A percentile compares a stretch with the other conserved stretches of the same genome.
phyloP scores from a whole-genome alignment of 2,113 vertebrate species.

The Protobothrops flavoviridis region DNA sequence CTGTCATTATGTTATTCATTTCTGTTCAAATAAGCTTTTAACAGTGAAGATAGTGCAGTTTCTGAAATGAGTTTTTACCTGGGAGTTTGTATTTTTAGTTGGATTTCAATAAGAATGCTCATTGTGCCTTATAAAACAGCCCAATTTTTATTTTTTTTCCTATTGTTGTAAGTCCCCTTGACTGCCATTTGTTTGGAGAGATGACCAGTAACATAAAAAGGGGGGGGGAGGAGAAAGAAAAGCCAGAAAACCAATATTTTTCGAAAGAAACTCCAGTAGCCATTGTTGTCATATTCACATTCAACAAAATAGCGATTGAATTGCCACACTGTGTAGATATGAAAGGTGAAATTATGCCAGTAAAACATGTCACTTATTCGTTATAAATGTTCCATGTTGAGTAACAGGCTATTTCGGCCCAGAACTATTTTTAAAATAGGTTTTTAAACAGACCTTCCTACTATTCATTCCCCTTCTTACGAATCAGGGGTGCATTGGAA shows the following conservation, averaged over 20 bases:
- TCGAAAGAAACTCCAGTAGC: background rate
- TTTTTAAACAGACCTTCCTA: background rate
- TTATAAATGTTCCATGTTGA: background rate
- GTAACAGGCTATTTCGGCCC: background rate
- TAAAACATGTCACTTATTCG: background rate
- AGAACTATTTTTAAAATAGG: background rate
- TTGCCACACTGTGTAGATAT: background rate
- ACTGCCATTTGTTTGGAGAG: background rate
- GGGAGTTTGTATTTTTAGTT: background rate
- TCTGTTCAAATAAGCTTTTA: background rate
- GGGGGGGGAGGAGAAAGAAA: rapidly evolving
- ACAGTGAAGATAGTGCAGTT: background rate
- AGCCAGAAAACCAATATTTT: background rate
- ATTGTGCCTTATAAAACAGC: background rate
- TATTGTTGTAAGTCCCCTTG: background rate
- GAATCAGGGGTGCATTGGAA: background rate
- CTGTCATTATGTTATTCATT: background rate
- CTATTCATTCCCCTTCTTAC: background rate
- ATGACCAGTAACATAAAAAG: background rate
- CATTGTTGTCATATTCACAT: background rate
- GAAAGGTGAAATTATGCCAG: background rate
- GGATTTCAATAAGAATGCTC: background rate
- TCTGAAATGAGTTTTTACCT: background rate
- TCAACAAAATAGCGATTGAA: background rate
- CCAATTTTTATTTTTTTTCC: background rate